Conservation (phyloP, 2,888 invertebrate species). For the Agrilus mali region DNA sequence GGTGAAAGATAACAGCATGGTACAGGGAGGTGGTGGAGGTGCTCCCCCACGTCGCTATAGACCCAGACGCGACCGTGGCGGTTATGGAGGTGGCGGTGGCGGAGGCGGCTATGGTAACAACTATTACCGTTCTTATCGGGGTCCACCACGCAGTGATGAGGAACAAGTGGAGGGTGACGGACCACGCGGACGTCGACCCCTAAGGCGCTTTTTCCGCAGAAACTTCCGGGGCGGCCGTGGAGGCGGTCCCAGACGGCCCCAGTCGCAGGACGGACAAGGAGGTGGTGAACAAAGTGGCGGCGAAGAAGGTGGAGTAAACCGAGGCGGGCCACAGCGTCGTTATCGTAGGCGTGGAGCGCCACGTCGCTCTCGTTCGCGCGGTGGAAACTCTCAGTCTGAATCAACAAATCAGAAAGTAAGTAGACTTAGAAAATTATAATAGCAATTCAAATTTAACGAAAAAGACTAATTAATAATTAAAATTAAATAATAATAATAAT, state of each 20-base stretch:
- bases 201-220: constrained; percentile 53
- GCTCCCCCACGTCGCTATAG: constrained; percentile 36
- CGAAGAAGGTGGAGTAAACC: constrained; percentile 29
- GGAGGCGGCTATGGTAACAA: constrained; percentile 35
- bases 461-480: no score
- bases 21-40: constrained; percentile 30
- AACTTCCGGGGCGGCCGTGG: constrained; percentile 60
- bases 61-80: constrained; percentile 31
- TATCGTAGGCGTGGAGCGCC: constrained; percentile 31
- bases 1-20: not conserved
- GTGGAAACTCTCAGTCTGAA: constrained; percentile 32
- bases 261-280: constrained; percentile 39
- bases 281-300: constrained; percentile 31
- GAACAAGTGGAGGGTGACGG: constrained; percentile 34
- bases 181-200: constrained; percentile 38
- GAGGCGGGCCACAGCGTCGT: constrained; percentile 31
- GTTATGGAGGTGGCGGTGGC: constrained; percentile 24
- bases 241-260: constrained; percentile 39
- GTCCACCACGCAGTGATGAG: constrained; percentile 31
- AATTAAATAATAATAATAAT: no score
- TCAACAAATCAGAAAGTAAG: constrained; percentile 26
- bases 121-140: constrained; percentile 35
- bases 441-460: no score
- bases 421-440: not conserved
- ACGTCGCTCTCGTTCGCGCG: constrained; percentile 22